Conservation (phyloP, 2,888 invertebrate species). For the Chymomyza caudatula region DNA sequence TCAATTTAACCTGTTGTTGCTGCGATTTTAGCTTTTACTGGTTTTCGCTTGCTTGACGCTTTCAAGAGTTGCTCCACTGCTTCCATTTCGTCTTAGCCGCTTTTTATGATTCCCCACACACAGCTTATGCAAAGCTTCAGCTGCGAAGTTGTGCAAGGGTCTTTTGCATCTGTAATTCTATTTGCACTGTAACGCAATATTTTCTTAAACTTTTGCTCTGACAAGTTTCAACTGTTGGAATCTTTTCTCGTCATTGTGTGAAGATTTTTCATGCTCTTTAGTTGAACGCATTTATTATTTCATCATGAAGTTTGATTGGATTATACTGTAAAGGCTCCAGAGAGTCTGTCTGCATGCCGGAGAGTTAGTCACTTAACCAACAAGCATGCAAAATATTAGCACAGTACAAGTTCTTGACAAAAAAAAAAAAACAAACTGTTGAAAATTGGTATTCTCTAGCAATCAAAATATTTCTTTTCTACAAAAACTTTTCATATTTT, state of each 20-base stretch:
- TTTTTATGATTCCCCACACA: neutral
- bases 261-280: constrained; percentile 50
- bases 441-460: neutral
- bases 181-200: constrained; percentile 63
- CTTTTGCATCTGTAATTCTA: constrained; percentile 60
- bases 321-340: constrained; percentile 34
- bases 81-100: neutral
- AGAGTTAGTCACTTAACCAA: neutral
- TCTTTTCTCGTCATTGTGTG: constrained; percentile 1
- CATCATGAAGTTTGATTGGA: constrained; percentile 68
- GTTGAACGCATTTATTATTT: constrained; percentile 58
- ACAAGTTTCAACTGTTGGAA: neutral
- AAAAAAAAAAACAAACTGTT: neutral
- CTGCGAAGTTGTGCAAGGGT: neutral
- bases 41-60: constrained; percentile 17
- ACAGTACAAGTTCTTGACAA: constrained; percentile 38
- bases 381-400: constrained; percentile 52
- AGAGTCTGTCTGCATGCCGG: neutral
- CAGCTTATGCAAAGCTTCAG: neutral
- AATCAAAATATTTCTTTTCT: neutral
- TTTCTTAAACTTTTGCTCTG: constrained; percentile 51
- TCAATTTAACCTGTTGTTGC: too few relatives aligned
- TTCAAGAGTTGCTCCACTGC: constrained; percentile 22
- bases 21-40: neutral
- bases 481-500: neutral